phyloP scores from a whole-genome alignment of 2,113 vertebrate genomes.

The Thomomys bottae region DNA sequence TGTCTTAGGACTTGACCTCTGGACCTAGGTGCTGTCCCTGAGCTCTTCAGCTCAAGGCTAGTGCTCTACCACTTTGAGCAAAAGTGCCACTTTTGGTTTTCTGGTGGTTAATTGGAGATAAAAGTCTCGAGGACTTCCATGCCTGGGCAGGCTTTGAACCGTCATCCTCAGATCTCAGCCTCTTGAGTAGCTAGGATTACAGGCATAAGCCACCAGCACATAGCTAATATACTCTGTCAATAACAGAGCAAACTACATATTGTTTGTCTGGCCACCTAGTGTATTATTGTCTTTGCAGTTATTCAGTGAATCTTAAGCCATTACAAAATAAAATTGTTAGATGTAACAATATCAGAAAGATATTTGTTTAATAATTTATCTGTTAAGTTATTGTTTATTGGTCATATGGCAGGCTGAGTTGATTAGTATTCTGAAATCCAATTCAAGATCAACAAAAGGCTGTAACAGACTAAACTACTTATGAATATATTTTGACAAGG shows the following conservation, averaged over 20 bases:
- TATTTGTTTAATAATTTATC: not conserved
- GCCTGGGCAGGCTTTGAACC: no score
- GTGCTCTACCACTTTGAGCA: no score
- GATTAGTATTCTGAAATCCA: not conserved
- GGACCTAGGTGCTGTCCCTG: no score
- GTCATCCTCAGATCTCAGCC: no score
- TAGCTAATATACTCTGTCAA: no score
- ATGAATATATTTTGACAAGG: not conserved
- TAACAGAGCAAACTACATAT: not conserved
- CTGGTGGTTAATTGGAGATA: no score
- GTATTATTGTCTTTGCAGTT: not conserved
- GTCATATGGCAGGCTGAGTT: not conserved
- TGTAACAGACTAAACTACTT: not conserved
- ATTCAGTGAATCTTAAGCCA: conserved; percentile 10
- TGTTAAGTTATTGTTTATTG: not conserved
- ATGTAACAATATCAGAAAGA: not conserved
- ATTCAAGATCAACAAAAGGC: not conserved
- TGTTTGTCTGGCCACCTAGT: not conserved
- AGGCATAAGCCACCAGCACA: no score
- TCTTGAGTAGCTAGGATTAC: no score
- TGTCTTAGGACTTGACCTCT: no score
- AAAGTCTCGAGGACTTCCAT: no score
- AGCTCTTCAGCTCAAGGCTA: no score
- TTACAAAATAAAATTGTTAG: conserved; percentile 1
- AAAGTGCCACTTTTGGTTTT: no score